A percentile compares a stretch with the other conserved stretches of the same genome.
Evolutionary conservation across 2,888 invertebrate species (phyloP).

Genomic region (Nomada ruficornis): DNA sequence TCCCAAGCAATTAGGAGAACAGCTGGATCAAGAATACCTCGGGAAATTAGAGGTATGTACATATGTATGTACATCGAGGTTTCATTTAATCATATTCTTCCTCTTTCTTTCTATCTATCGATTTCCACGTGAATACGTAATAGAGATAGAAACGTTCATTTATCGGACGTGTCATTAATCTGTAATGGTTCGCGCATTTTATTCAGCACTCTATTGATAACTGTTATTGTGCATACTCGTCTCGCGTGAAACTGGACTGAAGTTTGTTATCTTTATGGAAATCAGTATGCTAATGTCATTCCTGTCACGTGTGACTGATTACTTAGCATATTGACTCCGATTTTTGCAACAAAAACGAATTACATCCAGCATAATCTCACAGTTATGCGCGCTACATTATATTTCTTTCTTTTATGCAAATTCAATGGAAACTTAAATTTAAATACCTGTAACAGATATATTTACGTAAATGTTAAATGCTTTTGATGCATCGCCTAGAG

Average conservation of each 20-base stretch:
- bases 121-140: background rate
- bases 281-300: background rate
- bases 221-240: background rate
- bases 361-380: background rate
- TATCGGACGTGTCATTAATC: background rate
- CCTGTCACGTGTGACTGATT: background rate
- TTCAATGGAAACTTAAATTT: no score
- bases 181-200: background rate
- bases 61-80: slow-evolving; percentile 44
- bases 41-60: slow-evolving; percentile 84
- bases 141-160: background rate
- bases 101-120: background rate
- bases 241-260: background rate
- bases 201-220: background rate
- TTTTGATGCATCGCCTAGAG: no score
- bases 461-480: no score
- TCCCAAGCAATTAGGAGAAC: slow-evolving; percentile 85
- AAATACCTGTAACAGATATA: no score
- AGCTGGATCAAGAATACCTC: slow-evolving; percentile 82
- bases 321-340: background rate
- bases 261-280: background rate
- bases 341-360: background rate
- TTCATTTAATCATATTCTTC: slow-evolving; percentile 6
- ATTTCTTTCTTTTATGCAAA: no score
- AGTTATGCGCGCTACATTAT: background rate